These are phyloP conservation scores for Apostichopus japonicus DNA, from an alignment of 35 echinoderm and acorn worm species.

Conservation along the genomic window DNA sequence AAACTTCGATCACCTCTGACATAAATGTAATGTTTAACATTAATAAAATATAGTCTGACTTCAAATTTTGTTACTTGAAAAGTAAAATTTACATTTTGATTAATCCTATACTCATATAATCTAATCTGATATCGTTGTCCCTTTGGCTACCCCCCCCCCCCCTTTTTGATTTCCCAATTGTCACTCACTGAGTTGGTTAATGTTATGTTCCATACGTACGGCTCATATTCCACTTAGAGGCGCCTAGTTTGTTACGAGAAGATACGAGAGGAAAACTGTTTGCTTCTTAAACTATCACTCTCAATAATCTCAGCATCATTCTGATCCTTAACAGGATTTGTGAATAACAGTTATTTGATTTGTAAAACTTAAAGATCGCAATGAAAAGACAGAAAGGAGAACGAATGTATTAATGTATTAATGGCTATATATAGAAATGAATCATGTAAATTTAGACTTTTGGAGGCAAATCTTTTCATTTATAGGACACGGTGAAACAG, in stretches of 20 bases:
- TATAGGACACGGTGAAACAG: no score
- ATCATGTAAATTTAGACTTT: no score
- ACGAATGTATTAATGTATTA: no score
- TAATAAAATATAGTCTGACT: not conserved
- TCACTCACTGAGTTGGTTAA: not conserved
- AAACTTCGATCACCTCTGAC: not conserved
- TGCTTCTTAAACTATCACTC: not conserved
- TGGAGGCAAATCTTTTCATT: no score
- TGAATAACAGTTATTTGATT: not conserved
- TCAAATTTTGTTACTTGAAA: not conserved
- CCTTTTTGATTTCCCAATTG: not conserved
- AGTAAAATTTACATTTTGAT: not conserved
- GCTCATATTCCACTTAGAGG: not conserved
- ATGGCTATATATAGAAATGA: no score
- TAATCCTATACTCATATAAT: not conserved
- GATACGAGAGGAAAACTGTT: not conserved
- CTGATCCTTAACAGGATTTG: not conserved
- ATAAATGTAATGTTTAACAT: not conserved
- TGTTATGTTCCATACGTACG: not conserved
- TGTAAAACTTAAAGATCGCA: no score
- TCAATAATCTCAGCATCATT: not conserved
- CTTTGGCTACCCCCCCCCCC: no score
- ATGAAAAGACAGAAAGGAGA: no score
- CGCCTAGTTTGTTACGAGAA: not conserved
- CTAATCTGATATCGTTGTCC: not conserved